Percentiles rank a stretch among this genome's conserved stretches.
Conservation (phyloP, 2,113 vertebrate genomes). For the Jacana jacana region DNA sequence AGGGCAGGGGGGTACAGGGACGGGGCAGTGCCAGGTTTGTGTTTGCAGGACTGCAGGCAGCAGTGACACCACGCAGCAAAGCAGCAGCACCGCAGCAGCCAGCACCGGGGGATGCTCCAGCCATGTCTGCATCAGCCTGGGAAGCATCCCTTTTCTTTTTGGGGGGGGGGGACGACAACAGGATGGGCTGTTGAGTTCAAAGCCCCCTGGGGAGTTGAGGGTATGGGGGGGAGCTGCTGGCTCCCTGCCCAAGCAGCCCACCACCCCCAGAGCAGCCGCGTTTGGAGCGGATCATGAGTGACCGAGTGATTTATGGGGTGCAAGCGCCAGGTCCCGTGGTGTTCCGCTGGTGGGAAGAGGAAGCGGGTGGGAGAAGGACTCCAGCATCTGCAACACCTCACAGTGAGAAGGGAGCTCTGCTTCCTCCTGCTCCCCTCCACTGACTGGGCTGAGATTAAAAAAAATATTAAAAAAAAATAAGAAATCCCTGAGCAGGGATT, state of each 20-base stretch:
- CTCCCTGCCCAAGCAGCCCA: neutral
- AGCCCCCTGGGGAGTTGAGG: too few relatives aligned
- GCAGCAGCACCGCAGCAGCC: accelerated
- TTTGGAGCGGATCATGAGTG: neutral
- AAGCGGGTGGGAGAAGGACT: neutral
- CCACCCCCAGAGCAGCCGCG: neutral
- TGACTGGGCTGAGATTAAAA: neutral
- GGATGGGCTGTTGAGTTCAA: neutral
- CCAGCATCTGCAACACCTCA: constrained; percentile 6
- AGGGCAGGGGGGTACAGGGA: too few relatives aligned
- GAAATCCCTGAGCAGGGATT: neutral
- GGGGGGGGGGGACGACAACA: neutral
- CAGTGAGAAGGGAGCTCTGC: neutral
- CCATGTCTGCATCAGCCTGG: accelerated
- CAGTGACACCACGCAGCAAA: neutral
- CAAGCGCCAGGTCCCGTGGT: neutral
- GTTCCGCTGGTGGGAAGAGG: constrained; percentile 21
- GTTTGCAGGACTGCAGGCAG: neutral
- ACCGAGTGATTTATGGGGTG: neutral
- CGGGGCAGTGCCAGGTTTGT: neutral
- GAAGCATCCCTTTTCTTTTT: neutral
- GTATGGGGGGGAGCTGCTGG: neutral
- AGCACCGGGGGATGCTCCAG: neutral
- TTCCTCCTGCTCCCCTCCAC: neutral
- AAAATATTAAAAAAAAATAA: neutral